A percentile compares a stretch with the other conserved stretches of the same genome.
Evolutionary conservation across 2,113 vertebrate species (phyloP).

Genomic region (Ciconia stormi): DNA sequence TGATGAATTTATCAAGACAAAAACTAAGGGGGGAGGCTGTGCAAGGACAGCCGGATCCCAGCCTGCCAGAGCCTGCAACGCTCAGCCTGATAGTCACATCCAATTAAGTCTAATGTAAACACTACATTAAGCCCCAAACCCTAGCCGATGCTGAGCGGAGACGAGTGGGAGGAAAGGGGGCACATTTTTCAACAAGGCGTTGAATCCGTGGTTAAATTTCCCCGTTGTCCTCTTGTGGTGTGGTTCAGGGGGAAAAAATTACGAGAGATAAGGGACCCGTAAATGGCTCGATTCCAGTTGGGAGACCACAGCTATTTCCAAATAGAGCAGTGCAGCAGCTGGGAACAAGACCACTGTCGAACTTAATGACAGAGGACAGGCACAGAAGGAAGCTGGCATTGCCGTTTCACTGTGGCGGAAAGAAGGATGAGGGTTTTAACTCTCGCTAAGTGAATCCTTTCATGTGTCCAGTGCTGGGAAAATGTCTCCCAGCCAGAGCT

Average conservation of each 20-base stretch:
- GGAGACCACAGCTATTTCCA: background rate
- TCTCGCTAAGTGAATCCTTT: background rate
- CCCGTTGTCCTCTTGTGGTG: rapidly evolving
- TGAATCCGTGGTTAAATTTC: background rate
- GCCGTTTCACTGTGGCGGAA: background rate
- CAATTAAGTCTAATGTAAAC: background rate
- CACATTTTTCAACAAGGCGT: background rate
- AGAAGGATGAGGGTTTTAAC: background rate
- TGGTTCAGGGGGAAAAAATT: rapidly evolving
- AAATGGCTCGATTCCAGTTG: background rate
- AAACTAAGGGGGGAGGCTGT: background rate
- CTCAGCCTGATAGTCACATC: background rate
- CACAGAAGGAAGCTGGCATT: background rate
- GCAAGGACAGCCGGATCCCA: background rate
- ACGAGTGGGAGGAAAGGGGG: background rate
- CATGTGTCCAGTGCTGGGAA: background rate
- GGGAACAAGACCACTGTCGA: background rate
- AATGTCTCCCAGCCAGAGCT: background rate
- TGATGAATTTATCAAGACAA: background rate
- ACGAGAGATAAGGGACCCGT: background rate
- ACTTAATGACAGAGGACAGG: background rate
- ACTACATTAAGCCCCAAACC: background rate
- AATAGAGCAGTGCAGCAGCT: background rate
- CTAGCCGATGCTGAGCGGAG: background rate
- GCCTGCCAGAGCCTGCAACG: background rate